These are phyloP conservation scores for Muscicapa comitata DNA, from an alignment of 2,797 vertebrate species.

Conservation along the genomic window DNA sequence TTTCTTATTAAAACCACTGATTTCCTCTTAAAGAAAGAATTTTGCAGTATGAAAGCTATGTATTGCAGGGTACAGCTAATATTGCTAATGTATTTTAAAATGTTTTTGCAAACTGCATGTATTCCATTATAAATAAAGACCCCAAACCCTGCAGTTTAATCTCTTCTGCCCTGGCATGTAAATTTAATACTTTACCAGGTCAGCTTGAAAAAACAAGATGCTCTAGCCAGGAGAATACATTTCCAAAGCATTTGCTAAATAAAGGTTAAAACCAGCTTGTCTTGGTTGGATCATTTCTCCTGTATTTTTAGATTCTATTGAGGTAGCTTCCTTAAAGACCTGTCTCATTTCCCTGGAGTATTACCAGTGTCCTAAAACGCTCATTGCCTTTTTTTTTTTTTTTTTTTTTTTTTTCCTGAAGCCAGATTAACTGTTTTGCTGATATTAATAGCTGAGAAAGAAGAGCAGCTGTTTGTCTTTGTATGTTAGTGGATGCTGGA, in stretches of 20 bases:
- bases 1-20: neutral
- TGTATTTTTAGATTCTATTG: conserved; percentile 52
- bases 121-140: neutral
- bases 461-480: neutral
- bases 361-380: conserved; percentile 13
- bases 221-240: neutral
- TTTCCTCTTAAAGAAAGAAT: neutral
- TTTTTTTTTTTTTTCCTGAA: neutral
- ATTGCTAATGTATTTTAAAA: neutral
- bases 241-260: neutral
- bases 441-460: conserved; percentile 21
- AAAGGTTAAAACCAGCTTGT: neutral
- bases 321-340: conserved; percentile 23
- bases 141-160: neutral
- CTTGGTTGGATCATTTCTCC: neutral
- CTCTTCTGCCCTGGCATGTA: neutral
- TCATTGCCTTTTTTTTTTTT: neutral
- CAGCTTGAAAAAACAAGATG: neutral
- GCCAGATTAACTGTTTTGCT: conserved; percentile 1
- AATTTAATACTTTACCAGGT: neutral
- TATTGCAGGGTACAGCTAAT: neutral
- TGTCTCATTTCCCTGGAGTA: conserved; percentile 11
- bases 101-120: neutral
- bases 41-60: neutral
- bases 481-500: neutral